Conservation (phyloP, 2,113 vertebrate genomes). For the Phasianus colchicus region DNA sequence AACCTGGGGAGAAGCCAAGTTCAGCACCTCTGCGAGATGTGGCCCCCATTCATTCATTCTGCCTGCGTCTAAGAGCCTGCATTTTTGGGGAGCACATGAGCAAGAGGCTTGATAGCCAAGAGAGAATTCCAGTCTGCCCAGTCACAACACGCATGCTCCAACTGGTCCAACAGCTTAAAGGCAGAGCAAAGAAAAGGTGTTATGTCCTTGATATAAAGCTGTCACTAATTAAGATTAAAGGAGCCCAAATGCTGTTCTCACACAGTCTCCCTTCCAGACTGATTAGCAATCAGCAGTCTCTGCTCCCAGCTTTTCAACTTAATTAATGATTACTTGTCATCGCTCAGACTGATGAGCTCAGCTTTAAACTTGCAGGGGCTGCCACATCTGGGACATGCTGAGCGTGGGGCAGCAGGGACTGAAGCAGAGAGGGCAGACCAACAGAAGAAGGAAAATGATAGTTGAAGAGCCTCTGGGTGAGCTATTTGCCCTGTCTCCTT, state of each 20-base stretch:
- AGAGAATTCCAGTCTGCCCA: neutral
- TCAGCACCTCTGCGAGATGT: neutral
- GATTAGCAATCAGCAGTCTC: neutral
- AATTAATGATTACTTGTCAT: slow-evolving; percentile 27
- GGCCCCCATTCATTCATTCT: neutral
- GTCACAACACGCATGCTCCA: neutral
- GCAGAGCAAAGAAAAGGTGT: neutral
- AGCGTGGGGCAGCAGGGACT: neutral
- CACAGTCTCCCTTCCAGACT: neutral
- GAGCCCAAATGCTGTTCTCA: slow-evolving; percentile 7
- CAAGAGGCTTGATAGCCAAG: neutral
- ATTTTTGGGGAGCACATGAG: neutral
- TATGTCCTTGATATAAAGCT: neutral
- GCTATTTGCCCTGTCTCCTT: neutral
- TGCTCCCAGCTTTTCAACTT: neutral
- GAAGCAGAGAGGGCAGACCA: too few relatives aligned
- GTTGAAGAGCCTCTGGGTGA: too few relatives aligned
- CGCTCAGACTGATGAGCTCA: rapidly evolving
- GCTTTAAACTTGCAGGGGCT: neutral
- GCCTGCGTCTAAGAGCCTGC: neutral
- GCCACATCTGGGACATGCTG: neutral
- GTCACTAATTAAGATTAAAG: slow-evolving; percentile 34
- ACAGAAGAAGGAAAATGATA: too few relatives aligned
- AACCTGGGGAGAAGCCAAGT: neutral
- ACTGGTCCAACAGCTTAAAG: neutral